Base-by-base conservation (phyloP, 37 sponge, comb jelly and placozoan genomes). In the Petrosia ficiformis region DNA sequence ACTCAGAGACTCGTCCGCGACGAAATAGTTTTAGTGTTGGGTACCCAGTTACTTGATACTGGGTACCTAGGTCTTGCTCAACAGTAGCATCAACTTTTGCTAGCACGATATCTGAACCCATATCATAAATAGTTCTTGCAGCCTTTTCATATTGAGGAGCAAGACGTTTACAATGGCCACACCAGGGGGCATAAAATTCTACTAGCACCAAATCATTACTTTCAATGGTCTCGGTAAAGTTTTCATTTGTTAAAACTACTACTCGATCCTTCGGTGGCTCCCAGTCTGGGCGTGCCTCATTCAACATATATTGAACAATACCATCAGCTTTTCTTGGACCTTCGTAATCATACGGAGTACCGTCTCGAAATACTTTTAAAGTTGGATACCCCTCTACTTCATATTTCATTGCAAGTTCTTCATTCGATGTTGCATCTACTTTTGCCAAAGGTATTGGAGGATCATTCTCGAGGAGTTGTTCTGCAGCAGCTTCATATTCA, bases 151-250 rank as follows among this genome's bases (percentile, higher is more conserved):
- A 43, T 40, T 26, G 43, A 4, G 72, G 33, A 72, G 44, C 56
- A 10, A 44, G 56, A 26, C 24, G 24, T 24, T 32, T 30, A 28
- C 43, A 25, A n/a, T n/a, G 71, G 22, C 69, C 78, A 43, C 70
- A 95, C 96, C 92, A 89, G 25, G 92, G 92, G 30, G 96, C 92
- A 54, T 89, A 96, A 80, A 96, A 96, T 77, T 96, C 96, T 35
- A 96, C 96, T 67, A 96, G 77, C 1, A 86, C 80, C 0, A 92
- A 68, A 30, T 88, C 84, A 0, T 75, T 42, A 3, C 48, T 36
- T 33, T 66, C 77, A 35, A 89, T 75, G 29, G 75, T 85, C 29
- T 82, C 84, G 44, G 82, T 81, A 68, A 96, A 96, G 79, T 85
- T 92, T 11, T 75, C 90, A 63, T 72, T 78, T 0, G 89, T 89